Evolutionary conservation across 1,140 invertebrate species (phyloP).

Genomic region (Coenobita brevimanus): DNA sequence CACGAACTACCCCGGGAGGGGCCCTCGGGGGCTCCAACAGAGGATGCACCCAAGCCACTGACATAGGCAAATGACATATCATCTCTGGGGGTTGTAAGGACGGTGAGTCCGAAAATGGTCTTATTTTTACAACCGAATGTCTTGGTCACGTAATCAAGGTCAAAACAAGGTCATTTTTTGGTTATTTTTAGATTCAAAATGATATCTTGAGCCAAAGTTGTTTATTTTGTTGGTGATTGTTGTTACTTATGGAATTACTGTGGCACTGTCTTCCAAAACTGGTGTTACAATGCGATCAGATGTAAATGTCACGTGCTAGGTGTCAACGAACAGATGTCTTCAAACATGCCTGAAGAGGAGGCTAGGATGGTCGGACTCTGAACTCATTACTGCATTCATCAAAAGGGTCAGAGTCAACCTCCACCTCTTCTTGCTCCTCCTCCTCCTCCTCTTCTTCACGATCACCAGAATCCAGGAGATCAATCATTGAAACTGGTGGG

Average conservation of each 20-base stretch:
- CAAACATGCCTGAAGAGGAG: neutral
- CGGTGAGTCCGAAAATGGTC: neutral
- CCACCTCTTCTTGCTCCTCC: constrained; percentile 5
- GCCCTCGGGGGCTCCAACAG: neutral
- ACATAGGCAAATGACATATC: constrained; percentile 3
- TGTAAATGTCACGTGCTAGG: neutral
- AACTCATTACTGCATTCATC: neutral
- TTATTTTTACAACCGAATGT: constrained; percentile 6
- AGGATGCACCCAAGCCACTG: neutral
- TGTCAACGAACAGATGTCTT: neutral
- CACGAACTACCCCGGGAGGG: neutral
- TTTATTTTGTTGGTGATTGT: neutral
- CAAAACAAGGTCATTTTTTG: neutral
- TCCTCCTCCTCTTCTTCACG: neutral
- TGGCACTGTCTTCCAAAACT: neutral
- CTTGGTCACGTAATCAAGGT: neutral
- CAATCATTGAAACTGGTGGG: neutral
- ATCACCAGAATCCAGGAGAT: constrained; percentile 27
- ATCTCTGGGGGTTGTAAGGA: neutral
- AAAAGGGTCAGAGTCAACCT: constrained; percentile 19
- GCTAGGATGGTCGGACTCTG: neutral
- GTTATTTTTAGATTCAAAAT: neutral
- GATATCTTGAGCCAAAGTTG: neutral
- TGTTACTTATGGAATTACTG: neutral
- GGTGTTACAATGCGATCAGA: neutral